A percentile compares a stretch with the other conserved stretches of the same genome.
phyloP scores from a whole-genome alignment of 1,140 invertebrate genomes.

The Cydia strobilella region DNA sequence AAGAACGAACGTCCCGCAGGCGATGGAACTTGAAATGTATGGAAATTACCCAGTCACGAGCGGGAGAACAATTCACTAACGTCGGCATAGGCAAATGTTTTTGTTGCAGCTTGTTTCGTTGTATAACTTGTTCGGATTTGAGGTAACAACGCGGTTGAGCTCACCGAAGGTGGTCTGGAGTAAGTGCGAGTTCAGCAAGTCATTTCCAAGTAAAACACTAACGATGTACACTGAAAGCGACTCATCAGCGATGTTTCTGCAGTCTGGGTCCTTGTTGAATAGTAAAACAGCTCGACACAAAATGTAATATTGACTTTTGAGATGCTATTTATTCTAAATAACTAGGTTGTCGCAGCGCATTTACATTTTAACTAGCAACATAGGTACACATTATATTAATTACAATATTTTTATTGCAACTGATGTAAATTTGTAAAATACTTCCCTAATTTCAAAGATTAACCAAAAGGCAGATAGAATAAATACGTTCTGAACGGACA shows the following conservation, averaged over 20 bases:
- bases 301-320: not conserved
- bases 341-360: not conserved
- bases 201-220: conserved; percentile 32
- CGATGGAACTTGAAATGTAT: conserved; percentile 80
- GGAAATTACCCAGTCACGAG: conserved; percentile 79
- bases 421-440: conserved; percentile 50
- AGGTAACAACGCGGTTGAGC: conserved; percentile 49
- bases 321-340: not conserved
- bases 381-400: not conserved
- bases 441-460: conserved; percentile 63
- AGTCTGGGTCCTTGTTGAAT: conserved; percentile 9
- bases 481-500: conserved; percentile 74
- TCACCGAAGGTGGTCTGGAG: conserved; percentile 25
- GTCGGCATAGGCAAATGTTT: conserved; percentile 77
- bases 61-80: conserved; percentile 80
- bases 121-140: conserved; percentile 59
- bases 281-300: not conserved
- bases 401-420: conserved; percentile 9
- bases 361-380: not conserved
- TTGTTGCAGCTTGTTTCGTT: conserved; percentile 76
- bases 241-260: conserved; percentile 6
- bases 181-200: conserved; percentile 26
- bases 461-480: conserved; percentile 67
- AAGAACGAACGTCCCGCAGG: conserved; percentile 80
- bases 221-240: conserved; percentile 23